Percentiles rank a stretch among this genome's conserved stretches.
phyloP scores from a whole-genome alignment of 2,888 invertebrate genomes.

The Papilio gigon region DNA sequence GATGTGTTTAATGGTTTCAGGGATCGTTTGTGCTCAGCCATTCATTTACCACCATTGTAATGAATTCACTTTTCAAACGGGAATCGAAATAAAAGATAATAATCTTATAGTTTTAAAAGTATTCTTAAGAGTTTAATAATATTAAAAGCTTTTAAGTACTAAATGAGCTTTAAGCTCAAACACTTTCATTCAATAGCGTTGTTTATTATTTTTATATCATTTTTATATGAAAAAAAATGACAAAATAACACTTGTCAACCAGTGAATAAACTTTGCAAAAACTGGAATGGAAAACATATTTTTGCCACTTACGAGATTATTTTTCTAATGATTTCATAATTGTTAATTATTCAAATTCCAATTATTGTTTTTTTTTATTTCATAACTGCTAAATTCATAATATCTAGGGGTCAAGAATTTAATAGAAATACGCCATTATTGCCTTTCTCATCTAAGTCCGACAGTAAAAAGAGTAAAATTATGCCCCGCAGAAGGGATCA shows the following conservation, averaged over 20 bases:
- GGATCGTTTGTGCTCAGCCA: neutral
- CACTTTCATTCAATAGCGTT: too few relatives aligned
- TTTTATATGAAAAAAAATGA: too few relatives aligned
- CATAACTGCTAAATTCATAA: neutral
- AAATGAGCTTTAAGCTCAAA: neutral
- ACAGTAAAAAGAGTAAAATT: slow-evolving; percentile 30
- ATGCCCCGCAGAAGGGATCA: slow-evolving; percentile 21
- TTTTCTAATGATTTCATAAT: too few relatives aligned
- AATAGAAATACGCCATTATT: slow-evolving; percentile 18
- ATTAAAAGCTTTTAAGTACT: neutral
- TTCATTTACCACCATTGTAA: neutral
- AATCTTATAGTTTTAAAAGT: neutral
- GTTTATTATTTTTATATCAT: too few relatives aligned
- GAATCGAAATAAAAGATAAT: neutral
- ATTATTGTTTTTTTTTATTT: neutral
- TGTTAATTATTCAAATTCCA: neutral
- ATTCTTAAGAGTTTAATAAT: neutral
- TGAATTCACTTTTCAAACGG: neutral
- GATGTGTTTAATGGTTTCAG: slow-evolving; percentile 34
- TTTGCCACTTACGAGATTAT: too few relatives aligned
- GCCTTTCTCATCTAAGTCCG: slow-evolving; percentile 17
- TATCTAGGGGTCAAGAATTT: neutral
- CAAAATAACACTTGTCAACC: too few relatives aligned
- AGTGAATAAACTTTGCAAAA: too few relatives aligned
- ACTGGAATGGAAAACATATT: too few relatives aligned